These are phyloP conservation scores for Epistrophe eligans DNA, from an alignment of 2,888 invertebrate genomes.

Conservation along the genomic window DNA sequence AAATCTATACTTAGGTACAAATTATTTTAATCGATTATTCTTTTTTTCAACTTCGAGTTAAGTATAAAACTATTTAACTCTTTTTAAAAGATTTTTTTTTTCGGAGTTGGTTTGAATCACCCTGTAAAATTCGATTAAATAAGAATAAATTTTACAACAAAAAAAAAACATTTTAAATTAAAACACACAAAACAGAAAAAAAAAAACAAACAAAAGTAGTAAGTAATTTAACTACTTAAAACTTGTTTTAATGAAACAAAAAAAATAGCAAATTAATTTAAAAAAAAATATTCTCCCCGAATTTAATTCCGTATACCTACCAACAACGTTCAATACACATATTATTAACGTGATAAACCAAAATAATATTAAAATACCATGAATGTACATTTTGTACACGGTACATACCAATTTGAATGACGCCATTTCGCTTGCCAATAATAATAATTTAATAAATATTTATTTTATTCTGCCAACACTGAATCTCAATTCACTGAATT, in stretches of 20 bases:
- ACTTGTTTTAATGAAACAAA: constrained; percentile 8
- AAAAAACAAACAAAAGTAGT: not conserved
- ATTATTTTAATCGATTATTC: too few species aligned
- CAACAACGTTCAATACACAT: not conserved
- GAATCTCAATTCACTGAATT: constrained; percentile 50
- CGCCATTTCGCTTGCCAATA: constrained; percentile 45
- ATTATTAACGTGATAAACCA: not conserved
- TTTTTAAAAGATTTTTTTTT: too few species aligned
- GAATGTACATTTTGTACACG: too few species aligned
- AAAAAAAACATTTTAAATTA: not conserved
- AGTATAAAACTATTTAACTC: too few species aligned
- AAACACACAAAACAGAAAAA: not conserved
- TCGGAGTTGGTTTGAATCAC: too few species aligned
- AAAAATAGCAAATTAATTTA: not conserved
- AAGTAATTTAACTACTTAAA: constrained; percentile 1
- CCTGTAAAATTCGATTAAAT: too few species aligned
- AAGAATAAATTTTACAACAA: not conserved
- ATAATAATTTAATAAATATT: constrained; percentile 22
- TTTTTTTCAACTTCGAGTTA: too few species aligned
- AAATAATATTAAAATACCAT: constrained; percentile 1
- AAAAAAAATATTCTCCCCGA: constrained; percentile 2
- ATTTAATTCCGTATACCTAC: not conserved
- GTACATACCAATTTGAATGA: constrained; percentile 60
- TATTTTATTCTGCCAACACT: constrained; percentile 35
- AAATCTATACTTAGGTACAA: too few species aligned